These are phyloP conservation scores for Cantharis rustica DNA, from an alignment of 2,888 invertebrate genomes.

Conservation along the genomic window DNA sequence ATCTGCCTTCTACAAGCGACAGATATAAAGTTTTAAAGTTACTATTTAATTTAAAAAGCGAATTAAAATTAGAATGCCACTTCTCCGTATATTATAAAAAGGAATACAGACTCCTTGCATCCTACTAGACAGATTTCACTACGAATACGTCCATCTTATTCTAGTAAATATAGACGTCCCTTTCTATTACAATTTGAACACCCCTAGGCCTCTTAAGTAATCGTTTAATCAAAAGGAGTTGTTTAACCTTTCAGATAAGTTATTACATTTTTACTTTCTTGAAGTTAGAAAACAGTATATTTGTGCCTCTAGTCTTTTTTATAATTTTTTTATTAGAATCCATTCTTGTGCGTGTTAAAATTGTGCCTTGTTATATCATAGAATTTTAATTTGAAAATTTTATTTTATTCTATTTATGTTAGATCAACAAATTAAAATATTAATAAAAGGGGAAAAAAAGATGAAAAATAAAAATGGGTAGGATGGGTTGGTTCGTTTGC, in stretches of 20 bases:
- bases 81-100: not conserved
- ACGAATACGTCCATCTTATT: not conserved
- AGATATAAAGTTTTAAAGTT: not conserved
- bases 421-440: too few relatives aligned
- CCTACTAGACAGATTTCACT: not conserved
- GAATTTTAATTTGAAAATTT: not conserved
- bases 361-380: not conserved
- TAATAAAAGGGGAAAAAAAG: too few relatives aligned
- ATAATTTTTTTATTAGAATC: not conserved
- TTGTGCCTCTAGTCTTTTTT: not conserved
- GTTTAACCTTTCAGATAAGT: not conserved
- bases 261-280: not conserved
- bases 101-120: not conserved
- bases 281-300: not conserved
- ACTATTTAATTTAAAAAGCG: not conserved
- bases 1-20: not conserved
- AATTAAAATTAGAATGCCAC: not conserved
- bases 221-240: not conserved
- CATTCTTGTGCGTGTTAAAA: not conserved
- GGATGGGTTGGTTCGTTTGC: too few relatives aligned
- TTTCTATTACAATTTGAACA: not conserved
- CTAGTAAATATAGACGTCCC: not conserved
- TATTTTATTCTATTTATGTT: not conserved
- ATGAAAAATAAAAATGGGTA: too few relatives aligned
- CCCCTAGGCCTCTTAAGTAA: not conserved